Evolutionary conservation across 1,140 invertebrate species (phyloP).

Genomic region (Steinernema khuongi): DNA sequence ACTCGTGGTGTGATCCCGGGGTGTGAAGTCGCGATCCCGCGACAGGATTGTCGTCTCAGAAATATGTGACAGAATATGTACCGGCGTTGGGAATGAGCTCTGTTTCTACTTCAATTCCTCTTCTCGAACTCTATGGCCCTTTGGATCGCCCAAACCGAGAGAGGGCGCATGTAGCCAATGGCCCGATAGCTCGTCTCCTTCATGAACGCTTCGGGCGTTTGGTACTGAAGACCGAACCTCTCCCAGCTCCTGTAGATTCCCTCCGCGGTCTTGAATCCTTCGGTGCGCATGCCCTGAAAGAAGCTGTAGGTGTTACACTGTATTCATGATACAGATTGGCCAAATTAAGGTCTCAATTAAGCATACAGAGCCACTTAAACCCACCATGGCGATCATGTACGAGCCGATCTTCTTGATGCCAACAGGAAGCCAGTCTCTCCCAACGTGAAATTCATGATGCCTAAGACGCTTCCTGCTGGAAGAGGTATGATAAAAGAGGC

Average conservation of each 20-base stretch:
- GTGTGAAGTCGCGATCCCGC: no score
- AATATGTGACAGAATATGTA: no score
- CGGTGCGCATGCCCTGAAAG: constrained; percentile 71
- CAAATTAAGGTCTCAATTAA: neutral
- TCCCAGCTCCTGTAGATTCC: constrained; percentile 77
- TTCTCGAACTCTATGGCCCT: constrained; percentile 65
- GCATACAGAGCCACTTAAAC: neutral
- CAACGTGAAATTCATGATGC: neutral
- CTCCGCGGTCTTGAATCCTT: constrained; percentile 78
- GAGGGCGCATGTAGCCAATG: constrained; percentile 82
- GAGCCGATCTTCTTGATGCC: constrained; percentile 64
- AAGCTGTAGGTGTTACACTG: neutral
- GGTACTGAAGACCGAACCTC: constrained; percentile 75
- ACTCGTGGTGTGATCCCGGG: no score
- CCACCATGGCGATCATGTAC: constrained; percentile 63
- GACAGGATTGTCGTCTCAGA: no score
- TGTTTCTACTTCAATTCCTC: no score
- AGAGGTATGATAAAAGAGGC: neutral
- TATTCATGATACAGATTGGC: neutral
- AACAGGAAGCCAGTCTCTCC: no score
- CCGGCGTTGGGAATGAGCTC: no score
- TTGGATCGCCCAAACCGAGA: constrained; percentile 84
- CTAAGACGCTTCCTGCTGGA: neutral
- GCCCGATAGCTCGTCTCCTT: constrained; percentile 73
- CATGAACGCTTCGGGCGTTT: constrained; percentile 82